Evolutionary conservation across 2,888 invertebrate species (phyloP), one percentile per base, ranked within the genome.

Genomic region (Ichneumoninae sp.): DNA sequence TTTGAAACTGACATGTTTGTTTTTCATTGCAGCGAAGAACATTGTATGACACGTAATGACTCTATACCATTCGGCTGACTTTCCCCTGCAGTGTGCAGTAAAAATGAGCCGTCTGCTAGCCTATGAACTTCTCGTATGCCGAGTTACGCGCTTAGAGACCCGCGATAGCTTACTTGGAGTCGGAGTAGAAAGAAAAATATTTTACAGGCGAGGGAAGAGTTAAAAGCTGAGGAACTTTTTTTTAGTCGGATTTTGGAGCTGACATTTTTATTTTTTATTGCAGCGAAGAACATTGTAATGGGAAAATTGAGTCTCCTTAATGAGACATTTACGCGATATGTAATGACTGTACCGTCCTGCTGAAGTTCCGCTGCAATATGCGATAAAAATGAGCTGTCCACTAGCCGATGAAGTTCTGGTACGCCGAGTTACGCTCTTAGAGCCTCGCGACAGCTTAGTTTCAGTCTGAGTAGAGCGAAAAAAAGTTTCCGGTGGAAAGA

Each of bases 281-380:
- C 33, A 6, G 2, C 33, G 36, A 36, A 36, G 36, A 36, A 36
- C 0, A 40, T 40, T 8, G 8, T 1, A 40, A 40, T 40, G 3
- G 40, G 0, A 40, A 40, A 40, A 40, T 40, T 3, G 10, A 40
- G 7, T 40, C 40, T 8, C 40, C 40, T 10, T 10, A 10, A 40
- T 40, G 40, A 40, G 40, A 40, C 7, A 1, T 40, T 7, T 40
- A 40, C 40, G 40, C 8, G 8, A 40, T n/a, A 52, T 63, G 57
- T 74, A 83, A 83, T 82, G 80, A 82, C 87, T 73, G 40, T 68
- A 57, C 73, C 76, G 65, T 66, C 16, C 30, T 22, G 30, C 63
- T 16, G 60, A 19, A 47, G 57, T 36, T 60, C 19, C 16, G 30
- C 44, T 26, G 57, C 50, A n/a, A 3, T 60, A 16, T 6, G 13